Conservation (phyloP, 2,797 vertebrate species). For the Tapera naevia region DNA sequence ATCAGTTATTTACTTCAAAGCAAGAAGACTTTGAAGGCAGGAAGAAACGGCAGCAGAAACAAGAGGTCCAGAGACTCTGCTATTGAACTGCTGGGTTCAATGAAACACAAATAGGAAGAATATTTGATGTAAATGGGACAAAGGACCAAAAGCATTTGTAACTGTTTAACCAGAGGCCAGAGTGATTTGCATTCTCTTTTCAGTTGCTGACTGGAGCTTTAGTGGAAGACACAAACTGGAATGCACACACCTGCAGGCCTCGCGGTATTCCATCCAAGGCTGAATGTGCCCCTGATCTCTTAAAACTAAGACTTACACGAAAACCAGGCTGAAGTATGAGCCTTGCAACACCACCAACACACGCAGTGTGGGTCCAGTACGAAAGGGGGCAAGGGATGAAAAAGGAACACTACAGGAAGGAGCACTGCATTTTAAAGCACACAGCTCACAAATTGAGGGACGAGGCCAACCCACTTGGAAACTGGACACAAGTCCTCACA, state of each 20-base stretch:
- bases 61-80: constrained; percentile 32
- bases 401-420: rapidly evolving
- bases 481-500: not conserved
- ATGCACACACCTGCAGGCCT: not conserved
- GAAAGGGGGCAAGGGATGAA: not conserved
- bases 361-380: rapidly evolving
- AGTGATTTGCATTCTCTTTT: not conserved
- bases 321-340: not conserved
- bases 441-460: not conserved
- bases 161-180: not conserved
- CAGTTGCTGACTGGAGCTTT: not conserved
- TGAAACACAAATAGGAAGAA: constrained; percentile 48
- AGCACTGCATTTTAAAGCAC: not conserved
- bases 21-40: constrained; percentile 50
- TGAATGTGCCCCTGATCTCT: not conserved
- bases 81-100: constrained; percentile 48
- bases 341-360: not conserved
- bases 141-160: constrained; percentile 53
- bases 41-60: constrained; percentile 19
- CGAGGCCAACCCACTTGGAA: not conserved
- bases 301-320: not conserved
- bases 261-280: not conserved
- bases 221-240: not conserved
- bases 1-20: constrained; percentile 68
- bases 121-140: constrained; percentile 54